Percentiles rank a stretch among this genome's conserved stretches.
Evolutionary conservation across 2,888 invertebrate species (phyloP).

Genomic region (Agonopterix subpropinquella): DNA sequence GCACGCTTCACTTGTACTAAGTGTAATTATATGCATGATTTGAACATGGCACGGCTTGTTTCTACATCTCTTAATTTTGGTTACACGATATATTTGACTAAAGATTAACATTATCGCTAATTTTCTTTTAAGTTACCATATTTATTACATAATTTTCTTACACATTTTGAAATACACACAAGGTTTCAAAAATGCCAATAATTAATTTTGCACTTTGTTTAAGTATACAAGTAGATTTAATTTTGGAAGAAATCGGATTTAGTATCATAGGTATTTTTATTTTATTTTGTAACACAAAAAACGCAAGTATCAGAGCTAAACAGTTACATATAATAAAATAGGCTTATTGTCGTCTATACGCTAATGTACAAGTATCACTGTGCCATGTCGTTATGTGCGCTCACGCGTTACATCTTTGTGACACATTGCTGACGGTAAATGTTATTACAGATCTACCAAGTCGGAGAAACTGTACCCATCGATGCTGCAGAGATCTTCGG

Average conservation of each 20-base stretch:
- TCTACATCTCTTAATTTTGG: slow-evolving; percentile 9
- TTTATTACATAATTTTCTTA: no score
- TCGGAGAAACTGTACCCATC: slow-evolving; percentile 96
- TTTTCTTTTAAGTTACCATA: no score
- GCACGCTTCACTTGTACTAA: slow-evolving; percentile 51
- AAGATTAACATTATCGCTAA: no score
- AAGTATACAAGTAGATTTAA: no score
- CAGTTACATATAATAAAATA: slow-evolving; percentile 1
- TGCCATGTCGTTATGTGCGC: slow-evolving; percentile 30
- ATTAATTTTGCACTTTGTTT: no score
- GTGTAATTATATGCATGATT: slow-evolving; percentile 46
- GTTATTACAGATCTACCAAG: slow-evolving; percentile 87
- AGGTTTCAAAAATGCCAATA: no score
- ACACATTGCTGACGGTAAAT: not conserved
- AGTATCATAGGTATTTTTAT: not conserved
- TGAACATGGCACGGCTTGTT: slow-evolving; percentile 62
- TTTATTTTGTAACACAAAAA: not conserved
- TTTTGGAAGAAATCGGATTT: not conserved
- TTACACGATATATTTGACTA: slow-evolving; percentile 4
- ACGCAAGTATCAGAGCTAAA: not conserved
- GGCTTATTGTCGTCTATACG: slow-evolving; percentile 40
- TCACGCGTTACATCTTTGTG: not conserved
- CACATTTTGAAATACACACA: no score
- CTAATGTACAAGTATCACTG: slow-evolving; percentile 23
- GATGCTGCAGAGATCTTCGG: slow-evolving; percentile 88